phyloP scores from a whole-genome alignment of 2,888 invertebrate species.

The Agrilus mali region DNA sequence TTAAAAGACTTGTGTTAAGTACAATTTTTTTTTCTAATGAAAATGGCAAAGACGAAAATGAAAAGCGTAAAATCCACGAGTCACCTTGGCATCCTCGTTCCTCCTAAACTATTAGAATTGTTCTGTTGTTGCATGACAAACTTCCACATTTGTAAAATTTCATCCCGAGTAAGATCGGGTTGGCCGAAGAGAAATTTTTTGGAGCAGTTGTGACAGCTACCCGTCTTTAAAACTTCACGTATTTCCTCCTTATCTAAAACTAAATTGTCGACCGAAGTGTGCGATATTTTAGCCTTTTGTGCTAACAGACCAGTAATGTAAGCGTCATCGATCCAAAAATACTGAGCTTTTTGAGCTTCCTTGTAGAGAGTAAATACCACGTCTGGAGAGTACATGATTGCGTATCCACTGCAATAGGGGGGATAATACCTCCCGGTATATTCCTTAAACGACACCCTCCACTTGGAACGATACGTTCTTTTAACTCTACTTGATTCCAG shows the following conservation, averaged over 20 bases:
- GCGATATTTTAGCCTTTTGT: conserved; percentile 41
- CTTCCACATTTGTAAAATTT: conserved; percentile 41
- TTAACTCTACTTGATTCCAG: conserved; percentile 37
- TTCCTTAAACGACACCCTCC: conserved; percentile 59
- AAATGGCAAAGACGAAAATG: too few species aligned
- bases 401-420: conserved; percentile 61
- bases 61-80: too few species aligned
- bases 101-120: too few species aligned
- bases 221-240: conserved; percentile 1
- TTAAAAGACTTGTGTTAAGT: too few species aligned
- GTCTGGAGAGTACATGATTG: conserved; percentile 45
- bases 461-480: conserved; percentile 57
- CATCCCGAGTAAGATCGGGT: conserved; percentile 35
- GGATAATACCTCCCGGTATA: conserved; percentile 54
- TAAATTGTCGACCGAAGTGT: conserved; percentile 32
- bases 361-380: conserved; percentile 39
- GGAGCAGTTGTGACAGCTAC: conserved; percentile 13
- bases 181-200: conserved; percentile 42
- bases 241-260: conserved; percentile 2
- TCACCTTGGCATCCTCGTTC: too few species aligned
- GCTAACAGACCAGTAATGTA: conserved; percentile 53
- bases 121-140: conserved; percentile 17
- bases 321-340: conserved; percentile 67
- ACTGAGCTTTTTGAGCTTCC: conserved; percentile 42
- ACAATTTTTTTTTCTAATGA: too few species aligned